Conservation (phyloP, 2,113 vertebrate genomes). For the Lophius piscatorius region DNA sequence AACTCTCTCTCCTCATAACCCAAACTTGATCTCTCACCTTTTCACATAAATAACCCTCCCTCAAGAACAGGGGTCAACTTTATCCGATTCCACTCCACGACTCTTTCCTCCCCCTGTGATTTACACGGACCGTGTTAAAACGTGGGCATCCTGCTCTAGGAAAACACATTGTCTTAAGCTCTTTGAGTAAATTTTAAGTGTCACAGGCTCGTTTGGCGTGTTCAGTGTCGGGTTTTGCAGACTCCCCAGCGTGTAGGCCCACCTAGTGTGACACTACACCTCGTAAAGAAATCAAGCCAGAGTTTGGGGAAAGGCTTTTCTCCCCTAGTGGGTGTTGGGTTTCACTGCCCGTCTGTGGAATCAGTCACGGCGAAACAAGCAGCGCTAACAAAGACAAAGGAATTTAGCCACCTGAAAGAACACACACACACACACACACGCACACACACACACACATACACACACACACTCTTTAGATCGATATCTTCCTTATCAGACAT, state of each 20-base stretch:
- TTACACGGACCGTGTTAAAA: conserved; percentile 64
- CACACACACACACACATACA: conserved; percentile 3
- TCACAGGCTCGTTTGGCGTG: conserved; percentile 49
- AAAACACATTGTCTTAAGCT: conserved; percentile 66
- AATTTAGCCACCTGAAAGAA: conserved; percentile 66
- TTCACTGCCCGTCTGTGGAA: conserved; percentile 67
- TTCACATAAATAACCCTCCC: conserved; percentile 69
- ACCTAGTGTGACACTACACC: conserved; percentile 75
- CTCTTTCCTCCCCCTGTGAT: conserved; percentile 57
- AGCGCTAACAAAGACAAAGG: conserved; percentile 66
- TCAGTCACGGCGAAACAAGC: conserved; percentile 57
- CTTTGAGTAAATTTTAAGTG: conserved; percentile 66
- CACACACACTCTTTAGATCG: conserved; percentile 34
- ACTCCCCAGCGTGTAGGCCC: conserved; percentile 72
- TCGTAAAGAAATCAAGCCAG: conserved; percentile 71
- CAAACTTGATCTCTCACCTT: conserved; percentile 65
- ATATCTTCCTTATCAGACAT: conserved; percentile 28
- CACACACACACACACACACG: conserved; percentile 32
- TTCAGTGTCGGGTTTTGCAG: conserved; percentile 73
- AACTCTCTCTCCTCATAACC: conserved; percentile 62
- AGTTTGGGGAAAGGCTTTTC: conserved; percentile 58
- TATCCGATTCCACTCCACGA: conserved; percentile 39
- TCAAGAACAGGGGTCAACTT: conserved; percentile 56
- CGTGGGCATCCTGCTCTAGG: conserved; percentile 44
- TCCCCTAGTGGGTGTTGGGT: conserved; percentile 67